phyloP scores from a whole-genome alignment of 2,888 invertebrate species.

The Gisinianus flammeolus region DNA sequence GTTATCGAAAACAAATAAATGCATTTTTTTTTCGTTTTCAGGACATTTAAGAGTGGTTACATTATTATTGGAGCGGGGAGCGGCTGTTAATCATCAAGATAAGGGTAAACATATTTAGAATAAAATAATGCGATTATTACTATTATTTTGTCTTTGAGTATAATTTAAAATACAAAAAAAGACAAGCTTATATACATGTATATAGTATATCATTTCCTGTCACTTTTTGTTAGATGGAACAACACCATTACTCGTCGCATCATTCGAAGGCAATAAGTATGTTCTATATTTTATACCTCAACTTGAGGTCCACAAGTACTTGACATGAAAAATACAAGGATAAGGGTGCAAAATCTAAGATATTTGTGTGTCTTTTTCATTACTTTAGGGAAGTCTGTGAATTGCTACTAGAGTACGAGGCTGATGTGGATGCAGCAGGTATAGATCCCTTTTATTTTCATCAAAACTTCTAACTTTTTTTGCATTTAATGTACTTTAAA shows the following conservation, averaged over 20 bases:
- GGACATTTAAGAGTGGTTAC: constrained; percentile 68
- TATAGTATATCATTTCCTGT: no score
- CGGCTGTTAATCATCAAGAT: constrained; percentile 81
- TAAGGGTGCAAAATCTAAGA: neutral
- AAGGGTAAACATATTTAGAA: constrained; percentile 63
- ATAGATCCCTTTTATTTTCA: no score
- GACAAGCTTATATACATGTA: no score
- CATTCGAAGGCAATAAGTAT: constrained; percentile 87
- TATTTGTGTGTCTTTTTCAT: constrained; percentile 16
- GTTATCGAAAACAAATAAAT: no score
- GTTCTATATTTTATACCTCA: constrained; percentile 57
- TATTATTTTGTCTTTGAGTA: no score
- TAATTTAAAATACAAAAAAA: no score
- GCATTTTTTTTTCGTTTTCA: constrained; percentile 59
- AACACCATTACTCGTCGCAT: constrained; percentile 85
- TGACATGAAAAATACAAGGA: neutral
- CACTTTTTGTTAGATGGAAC: constrained; percentile 70
- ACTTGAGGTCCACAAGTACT: neutral
- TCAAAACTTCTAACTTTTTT: no score
- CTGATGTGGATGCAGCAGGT: constrained; percentile 88
- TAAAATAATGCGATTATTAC: no score
- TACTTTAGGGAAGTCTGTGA: constrained; percentile 81
- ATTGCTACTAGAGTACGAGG: constrained; percentile 86
- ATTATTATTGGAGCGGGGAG: constrained; percentile 79
- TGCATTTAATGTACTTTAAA: no score